Evolutionary conservation across 2,797 vertebrate species (phyloP), one percentile per base, ranked within the genome.

Genomic region (Mallotus villosus): DNA sequence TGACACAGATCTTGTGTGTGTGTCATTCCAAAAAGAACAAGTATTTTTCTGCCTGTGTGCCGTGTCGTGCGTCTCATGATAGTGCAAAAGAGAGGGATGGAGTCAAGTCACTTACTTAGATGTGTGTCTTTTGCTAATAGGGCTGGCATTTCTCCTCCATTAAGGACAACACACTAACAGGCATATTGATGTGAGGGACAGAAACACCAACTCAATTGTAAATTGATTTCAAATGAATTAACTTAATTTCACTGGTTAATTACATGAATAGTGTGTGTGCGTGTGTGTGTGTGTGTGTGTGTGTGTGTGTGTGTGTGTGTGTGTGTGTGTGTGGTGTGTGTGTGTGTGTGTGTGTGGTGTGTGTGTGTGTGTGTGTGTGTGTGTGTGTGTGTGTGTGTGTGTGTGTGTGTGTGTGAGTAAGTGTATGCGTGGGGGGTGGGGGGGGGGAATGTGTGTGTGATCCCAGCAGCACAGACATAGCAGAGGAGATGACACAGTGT

Each of bases 401-500:
- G 51, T 53, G 46, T 49, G 46, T 2, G 46, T 49, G 46, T 16
- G 11, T 49, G 46, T 51, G 49, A 14, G 49, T 17, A 17, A 17
- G 49, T 51, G 14, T 14, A 17, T 51, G 49, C 1, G 51, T 55
- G 51, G 41, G 41, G 41, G 41, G 32, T 3, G 32, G 32, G 32
- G 6, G 41, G 11, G 41, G 2, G 11, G 41, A 3, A 46, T n/a
- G 51, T 55, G 17, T 17, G 17, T 17, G 51, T 17, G 51, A 55
- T 17, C 51, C 51, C 4, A n/a, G 51, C 51, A 55, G 51, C 17
- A n/a, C 51, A 55, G 64, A 41, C 61, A 58, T 6, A 51, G 49
- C 19, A 37, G 34, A 69, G 32, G 25, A 72, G 46, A 57, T 57
- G 21, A 64, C 61, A 72, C 70, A 41, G 64, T 66, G 63, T 65